A percentile compares a stretch with the other conserved stretches of the same genome.
phyloP scores from a whole-genome alignment of 2,888 invertebrate species.

The Diogma glabrata region DNA sequence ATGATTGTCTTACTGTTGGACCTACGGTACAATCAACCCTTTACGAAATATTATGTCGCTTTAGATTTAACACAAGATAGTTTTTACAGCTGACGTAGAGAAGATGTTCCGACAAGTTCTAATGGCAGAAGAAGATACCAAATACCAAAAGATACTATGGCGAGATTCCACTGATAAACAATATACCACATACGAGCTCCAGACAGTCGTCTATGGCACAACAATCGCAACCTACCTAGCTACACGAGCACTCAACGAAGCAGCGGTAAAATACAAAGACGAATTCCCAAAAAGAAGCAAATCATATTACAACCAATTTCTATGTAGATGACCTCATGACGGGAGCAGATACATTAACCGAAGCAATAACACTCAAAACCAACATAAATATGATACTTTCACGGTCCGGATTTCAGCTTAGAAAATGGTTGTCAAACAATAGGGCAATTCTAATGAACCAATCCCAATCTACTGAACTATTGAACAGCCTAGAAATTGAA shows the following conservation, averaged over 20 bases:
- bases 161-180: background rate
- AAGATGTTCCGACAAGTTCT: background rate
- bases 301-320: background rate
- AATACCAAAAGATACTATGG: background rate
- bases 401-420: background rate
- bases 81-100: background rate
- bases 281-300: background rate
- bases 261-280: background rate
- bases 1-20: background rate
- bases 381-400: background rate
- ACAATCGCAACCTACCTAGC: background rate
- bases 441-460: background rate
- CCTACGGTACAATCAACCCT: background rate
- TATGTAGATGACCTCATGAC: slow-evolving; percentile 1
- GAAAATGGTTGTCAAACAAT: background rate
- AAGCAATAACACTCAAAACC: background rate
- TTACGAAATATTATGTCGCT: background rate
- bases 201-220: background rate
- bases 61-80: background rate
- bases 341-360: background rate
- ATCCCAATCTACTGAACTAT: background rate
- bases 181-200: background rate
- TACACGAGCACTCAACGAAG: background rate
- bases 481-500: background rate
- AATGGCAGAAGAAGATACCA: background rate